phyloP scores from a whole-genome alignment of 1,140 invertebrate species.

The Leptopilina boulardi region DNA sequence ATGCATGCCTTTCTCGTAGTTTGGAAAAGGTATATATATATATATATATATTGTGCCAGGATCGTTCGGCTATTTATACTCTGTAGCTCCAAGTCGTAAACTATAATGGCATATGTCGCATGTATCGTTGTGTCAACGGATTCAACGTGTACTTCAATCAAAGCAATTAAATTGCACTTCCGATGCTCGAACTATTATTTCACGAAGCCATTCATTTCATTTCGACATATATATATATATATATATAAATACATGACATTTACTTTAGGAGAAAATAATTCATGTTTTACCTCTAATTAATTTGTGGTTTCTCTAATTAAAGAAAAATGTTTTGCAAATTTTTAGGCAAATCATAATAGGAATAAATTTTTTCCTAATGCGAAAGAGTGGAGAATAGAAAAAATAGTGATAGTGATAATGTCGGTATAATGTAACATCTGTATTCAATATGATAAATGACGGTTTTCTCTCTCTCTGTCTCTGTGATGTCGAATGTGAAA shows the following conservation, averaged over 20 bases:
- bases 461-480: too few species aligned
- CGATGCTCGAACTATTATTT: not conserved
- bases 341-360: too few species aligned
- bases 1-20: constrained; percentile 24
- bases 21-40: not conserved
- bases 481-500: not conserved
- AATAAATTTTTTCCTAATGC: too few species aligned
- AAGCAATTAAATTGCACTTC: constrained; percentile 18
- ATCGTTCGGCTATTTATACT: constrained; percentile 7
- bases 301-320: not conserved
- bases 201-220: not conserved
- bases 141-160: constrained; percentile 26
- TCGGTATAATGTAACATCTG: not conserved
- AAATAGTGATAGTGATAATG: not conserved
- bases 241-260: too few species aligned
- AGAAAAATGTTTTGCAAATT: not conserved
- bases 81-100: not conserved
- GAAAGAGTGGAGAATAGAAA: too few species aligned
- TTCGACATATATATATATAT: constrained; percentile 22
- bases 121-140: constrained; percentile 8
- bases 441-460: not conserved
- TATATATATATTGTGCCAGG: not conserved
- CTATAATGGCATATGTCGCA: constrained; percentile 15
- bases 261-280: constrained; percentile 6
- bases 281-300: not conserved